phyloP scores from a whole-genome alignment of 1,140 invertebrate species.

The Brachionus paranguensis region DNA sequence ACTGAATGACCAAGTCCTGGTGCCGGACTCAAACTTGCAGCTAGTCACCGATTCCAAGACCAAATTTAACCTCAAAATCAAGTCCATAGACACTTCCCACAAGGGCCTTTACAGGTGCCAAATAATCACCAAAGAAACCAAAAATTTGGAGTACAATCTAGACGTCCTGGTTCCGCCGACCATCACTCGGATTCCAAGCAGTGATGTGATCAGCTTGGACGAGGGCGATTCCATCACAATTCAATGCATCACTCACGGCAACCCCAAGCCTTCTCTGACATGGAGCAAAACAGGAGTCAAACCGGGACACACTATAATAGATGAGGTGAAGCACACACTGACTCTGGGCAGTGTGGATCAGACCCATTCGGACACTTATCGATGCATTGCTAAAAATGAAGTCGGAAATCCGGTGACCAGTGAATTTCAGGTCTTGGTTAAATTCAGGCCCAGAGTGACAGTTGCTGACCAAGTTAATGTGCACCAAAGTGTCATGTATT shows the following conservation, averaged over 20 bases:
- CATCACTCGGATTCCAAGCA: conserved; percentile 5
- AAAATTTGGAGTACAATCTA: conserved; percentile 30
- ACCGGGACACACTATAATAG: conserved; percentile 10
- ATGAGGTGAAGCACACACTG: neutral
- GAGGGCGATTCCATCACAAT: conserved; percentile 35
- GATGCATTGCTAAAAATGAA: conserved; percentile 39
- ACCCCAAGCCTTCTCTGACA: neutral
- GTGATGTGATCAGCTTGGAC: neutral
- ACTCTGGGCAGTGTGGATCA: neutral
- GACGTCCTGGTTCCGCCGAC: neutral
- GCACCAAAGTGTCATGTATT: conserved; percentile 19
- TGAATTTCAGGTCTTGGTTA: conserved; percentile 29
- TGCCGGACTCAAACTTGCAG: conserved; percentile 11
- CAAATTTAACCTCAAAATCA: conserved; percentile 28
- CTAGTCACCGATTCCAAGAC: neutral
- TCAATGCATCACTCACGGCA: conserved; percentile 30
- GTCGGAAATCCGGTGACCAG: conserved; percentile 21
- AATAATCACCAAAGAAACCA: neutral
- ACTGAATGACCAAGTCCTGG: neutral
- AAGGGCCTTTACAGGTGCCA: conserved; percentile 22
- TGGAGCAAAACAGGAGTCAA: conserved; percentile 36
- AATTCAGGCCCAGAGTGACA: neutral
- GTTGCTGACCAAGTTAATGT: neutral
- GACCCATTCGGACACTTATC: conserved; percentile 24
- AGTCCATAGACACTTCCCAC: neutral